These are phyloP conservation scores for Dynastes tityus DNA, from an alignment of 2,888 invertebrate species.

Conservation along the genomic window DNA sequence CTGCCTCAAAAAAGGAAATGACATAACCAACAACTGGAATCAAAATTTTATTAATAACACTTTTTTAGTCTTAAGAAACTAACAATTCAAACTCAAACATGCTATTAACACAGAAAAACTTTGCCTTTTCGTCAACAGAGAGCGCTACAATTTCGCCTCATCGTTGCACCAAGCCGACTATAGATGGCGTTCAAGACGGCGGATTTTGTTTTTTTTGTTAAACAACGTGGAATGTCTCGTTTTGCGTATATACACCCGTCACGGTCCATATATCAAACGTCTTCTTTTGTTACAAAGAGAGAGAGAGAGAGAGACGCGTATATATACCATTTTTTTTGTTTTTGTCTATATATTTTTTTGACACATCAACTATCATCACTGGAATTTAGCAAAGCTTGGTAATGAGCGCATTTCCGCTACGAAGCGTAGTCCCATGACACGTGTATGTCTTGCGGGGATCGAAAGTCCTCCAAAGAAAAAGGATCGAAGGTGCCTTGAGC, in stretches of 20 bases:
- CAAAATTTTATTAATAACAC: background rate
- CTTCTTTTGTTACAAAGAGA: no score
- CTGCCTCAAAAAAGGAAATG: no score
- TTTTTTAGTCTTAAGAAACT: no score
- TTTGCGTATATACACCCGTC: slow-evolving; percentile 55
- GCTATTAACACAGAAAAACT: background rate
- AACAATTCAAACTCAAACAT: background rate
- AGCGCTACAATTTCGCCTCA: background rate
- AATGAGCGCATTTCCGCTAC: slow-evolving; percentile 65
- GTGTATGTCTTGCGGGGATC: slow-evolving; percentile 74
- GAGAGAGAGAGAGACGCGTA: background rate
- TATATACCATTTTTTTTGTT: slow-evolving; percentile 45
- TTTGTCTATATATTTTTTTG: slow-evolving; percentile 14
- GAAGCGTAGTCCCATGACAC: slow-evolving; percentile 85
- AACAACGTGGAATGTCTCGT: slow-evolving; percentile 67
- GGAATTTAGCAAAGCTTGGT: slow-evolving; percentile 51
- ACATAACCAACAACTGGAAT: background rate
- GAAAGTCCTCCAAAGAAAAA: slow-evolving; percentile 76
- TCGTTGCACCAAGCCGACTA: slow-evolving; percentile 15
- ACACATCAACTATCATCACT: slow-evolving; percentile 40
- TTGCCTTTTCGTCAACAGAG: no score
- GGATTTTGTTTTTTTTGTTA: slow-evolving; percentile 58
- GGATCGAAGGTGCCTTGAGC: slow-evolving; percentile 80
- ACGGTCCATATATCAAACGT: background rate
- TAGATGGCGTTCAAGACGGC: slow-evolving; percentile 67